A percentile compares a stretch with the other conserved stretches of the same genome.
phyloP scores from a whole-genome alignment of 2,888 invertebrate genomes.

The Lagria hirta region DNA sequence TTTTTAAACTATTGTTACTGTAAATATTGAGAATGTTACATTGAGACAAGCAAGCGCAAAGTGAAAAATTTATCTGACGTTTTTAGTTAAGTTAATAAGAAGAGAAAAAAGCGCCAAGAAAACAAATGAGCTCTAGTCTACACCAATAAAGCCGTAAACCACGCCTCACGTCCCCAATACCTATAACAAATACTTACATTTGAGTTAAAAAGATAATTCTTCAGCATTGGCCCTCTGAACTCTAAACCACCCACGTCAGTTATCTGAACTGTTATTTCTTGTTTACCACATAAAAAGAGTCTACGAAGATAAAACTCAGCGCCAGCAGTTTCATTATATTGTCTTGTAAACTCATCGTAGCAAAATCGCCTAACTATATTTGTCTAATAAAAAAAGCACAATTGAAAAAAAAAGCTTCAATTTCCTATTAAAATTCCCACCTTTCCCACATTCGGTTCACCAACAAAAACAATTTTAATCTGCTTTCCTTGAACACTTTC shows the following conservation, averaged over 20 bases:
- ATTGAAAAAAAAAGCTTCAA: background rate
- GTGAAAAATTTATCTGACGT: too few species aligned
- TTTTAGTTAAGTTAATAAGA: slow-evolving; percentile 11
- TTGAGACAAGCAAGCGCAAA: too few species aligned
- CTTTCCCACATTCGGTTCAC: slow-evolving; percentile 81
- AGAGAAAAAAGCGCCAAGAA: too few species aligned
- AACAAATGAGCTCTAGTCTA: too few species aligned
- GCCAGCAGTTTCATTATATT: slow-evolving; percentile 67
- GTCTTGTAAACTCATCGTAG: slow-evolving; percentile 64
- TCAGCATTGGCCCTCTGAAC: slow-evolving; percentile 74
- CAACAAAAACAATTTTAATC: slow-evolving; percentile 77
- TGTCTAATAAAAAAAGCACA: slow-evolving; percentile 55
- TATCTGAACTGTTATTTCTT: slow-evolving; percentile 70
- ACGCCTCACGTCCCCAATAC: too few species aligned
- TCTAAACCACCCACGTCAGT: slow-evolving; percentile 86
- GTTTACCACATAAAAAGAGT: slow-evolving; percentile 58
- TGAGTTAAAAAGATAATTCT: slow-evolving; percentile 69
- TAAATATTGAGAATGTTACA: too few species aligned
- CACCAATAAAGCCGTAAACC: too few species aligned
- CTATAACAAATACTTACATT: slow-evolving; percentile 66
- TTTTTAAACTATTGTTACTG: too few species aligned
- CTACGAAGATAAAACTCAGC: slow-evolving; percentile 73
- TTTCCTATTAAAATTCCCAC: too few species aligned
- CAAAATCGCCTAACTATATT: slow-evolving; percentile 66
- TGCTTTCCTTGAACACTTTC: slow-evolving; percentile 65